Base-by-base conservation (phyloP, 2,113 vertebrate genomes). In the Ameiurus melas region DNA sequence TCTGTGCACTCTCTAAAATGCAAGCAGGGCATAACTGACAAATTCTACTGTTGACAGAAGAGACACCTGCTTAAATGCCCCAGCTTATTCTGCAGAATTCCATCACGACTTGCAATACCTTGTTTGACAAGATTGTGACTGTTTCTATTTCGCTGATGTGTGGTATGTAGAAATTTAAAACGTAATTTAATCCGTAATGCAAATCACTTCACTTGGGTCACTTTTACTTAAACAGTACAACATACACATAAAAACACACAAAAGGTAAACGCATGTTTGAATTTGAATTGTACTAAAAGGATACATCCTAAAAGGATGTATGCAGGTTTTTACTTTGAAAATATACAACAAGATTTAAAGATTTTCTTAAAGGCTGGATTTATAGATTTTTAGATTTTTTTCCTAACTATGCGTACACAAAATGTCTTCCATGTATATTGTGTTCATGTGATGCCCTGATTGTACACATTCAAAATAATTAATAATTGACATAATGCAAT, bases 181-280 rank as follows among this genome's bases (percentile, higher is more conserved):
- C 88, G 87, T 90, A 91, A 93, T n/a, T n/a, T n/a, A n/a, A n/a
- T n/a, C n/a, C n/a, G n/a, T 92, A 93, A 94, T 94, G 93, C 91
- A 94, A 92, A 94, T 94, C 91, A 91, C 92, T 92, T 89, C 93
- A 92, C 92, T 90, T 86, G 93, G 93, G 36, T 94, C 93, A 94
- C 75, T 55, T 94, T 36, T 93, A 90, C 91, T 92, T 93, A 92
- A 93, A 92, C 94, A 93, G 92, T 57, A 51, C 8, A 39, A 25
- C 53, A 30, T 68, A 68, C 12, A 17, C 5, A 75, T 43, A 36
- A 20, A 75, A 39, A 43, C 36, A 75, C 19, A 43, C 0, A 43
- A 66, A 14, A 70, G 36, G 16, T 5, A 70, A 33, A n/a, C 36
- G 5, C 4, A 5, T 33, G 30, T 33, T 30, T 70, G 27, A 68